These are phyloP conservation scores for Lymantria dispar DNA, from an alignment of 2,888 invertebrate species.

Conservation along the genomic window DNA sequence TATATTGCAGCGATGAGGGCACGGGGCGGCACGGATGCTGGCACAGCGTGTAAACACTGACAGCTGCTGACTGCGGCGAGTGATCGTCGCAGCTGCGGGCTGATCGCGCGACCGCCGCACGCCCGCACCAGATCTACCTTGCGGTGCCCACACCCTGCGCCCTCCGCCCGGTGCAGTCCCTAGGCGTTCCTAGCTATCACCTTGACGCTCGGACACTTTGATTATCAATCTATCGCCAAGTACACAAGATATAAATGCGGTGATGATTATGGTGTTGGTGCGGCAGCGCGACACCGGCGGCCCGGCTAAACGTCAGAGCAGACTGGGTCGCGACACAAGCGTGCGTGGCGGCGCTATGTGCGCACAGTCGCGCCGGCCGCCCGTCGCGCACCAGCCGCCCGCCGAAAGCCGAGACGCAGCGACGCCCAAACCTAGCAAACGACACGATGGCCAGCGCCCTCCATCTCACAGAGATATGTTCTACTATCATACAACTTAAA, in stretches of 20 bases:
- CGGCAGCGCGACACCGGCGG: constrained; percentile 67
- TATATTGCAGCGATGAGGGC: constrained; percentile 64
- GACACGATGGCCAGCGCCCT: constrained; percentile 67
- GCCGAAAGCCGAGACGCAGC: constrained; percentile 77
- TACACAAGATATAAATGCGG: constrained; percentile 64
- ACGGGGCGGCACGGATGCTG: constrained; percentile 53
- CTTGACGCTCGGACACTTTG: constrained; percentile 33
- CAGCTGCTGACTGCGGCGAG: constrained; percentile 60
- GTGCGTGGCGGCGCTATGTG: constrained; percentile 73
- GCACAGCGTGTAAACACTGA: constrained; percentile 74
- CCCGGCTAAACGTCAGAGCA: constrained; percentile 75
- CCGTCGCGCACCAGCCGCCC: constrained; percentile 64
- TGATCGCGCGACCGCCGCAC: constrained; percentile 35
- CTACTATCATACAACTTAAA: constrained; percentile 16
- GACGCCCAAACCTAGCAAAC: constrained; percentile 77
- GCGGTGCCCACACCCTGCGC: constrained; percentile 19
- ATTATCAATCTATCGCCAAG: constrained; percentile 43
- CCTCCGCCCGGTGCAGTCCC: constrained; percentile 21
- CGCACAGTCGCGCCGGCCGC: constrained; percentile 68
- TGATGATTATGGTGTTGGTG: constrained; percentile 49
- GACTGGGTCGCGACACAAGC: constrained; percentile 77
- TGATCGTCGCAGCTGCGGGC: constrained; percentile 56
- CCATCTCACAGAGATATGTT: constrained; percentile 38
- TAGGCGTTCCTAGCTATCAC: constrained; percentile 30
- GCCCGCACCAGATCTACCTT: constrained; percentile 30